Base-by-base conservation (phyloP, 2,888 invertebrate species). In the Mesodorylaimus sp. region DNA sequence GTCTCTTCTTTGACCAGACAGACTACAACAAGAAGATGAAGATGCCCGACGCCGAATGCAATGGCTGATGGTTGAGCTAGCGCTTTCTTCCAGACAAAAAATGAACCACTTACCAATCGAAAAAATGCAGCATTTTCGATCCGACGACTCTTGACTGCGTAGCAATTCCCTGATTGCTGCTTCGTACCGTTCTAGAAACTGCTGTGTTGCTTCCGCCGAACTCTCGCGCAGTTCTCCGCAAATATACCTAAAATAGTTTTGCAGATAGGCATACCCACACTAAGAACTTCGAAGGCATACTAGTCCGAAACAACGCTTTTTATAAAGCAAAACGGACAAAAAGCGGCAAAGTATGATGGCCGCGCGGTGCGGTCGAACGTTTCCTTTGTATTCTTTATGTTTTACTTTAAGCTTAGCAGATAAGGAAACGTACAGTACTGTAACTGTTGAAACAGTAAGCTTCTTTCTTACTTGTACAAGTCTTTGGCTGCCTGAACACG, bases 1-100 rank as follows among this genome's bases (percentile, higher is more conserved):
- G 87, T 82, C 69, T 91, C 91, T 3, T 87, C 84, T 51, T 84
- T 84, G 58, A 91, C 84, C 5, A 95, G 75, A 62, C 87, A 88
- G 58, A 88, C 87, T 87, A 68, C 41, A 76, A 57, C 27, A 24
- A 48, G 39, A 50, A 43, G 5, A 2, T 21, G 7, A 39, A 39
- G 19, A 39, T 7, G 39, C 39, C n/a, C 7, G 19, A 39, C 5
- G 39, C 39, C n/a, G 3, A n/a, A 5, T 21, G 19, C 7, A 19
- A 39, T 21, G 39, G 10, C n/a, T n/a, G n/a, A n/a, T n/a, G n/a
- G n/a, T n/a, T n/a, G n/a, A n/a, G n/a, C n/a, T n/a, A n/a, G n/a
- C n/a, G n/a, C n/a, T n/a, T n/a, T n/a, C n/a, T n/a, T n/a, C n/a
- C n/a, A n/a, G n/a, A n/a, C n/a, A n/a, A n/a, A n/a, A n/a, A n/a